These are phyloP conservation scores for Dromiciops gliroides DNA, from an alignment of 2,113 vertebrate genomes.

Conservation along the genomic window DNA sequence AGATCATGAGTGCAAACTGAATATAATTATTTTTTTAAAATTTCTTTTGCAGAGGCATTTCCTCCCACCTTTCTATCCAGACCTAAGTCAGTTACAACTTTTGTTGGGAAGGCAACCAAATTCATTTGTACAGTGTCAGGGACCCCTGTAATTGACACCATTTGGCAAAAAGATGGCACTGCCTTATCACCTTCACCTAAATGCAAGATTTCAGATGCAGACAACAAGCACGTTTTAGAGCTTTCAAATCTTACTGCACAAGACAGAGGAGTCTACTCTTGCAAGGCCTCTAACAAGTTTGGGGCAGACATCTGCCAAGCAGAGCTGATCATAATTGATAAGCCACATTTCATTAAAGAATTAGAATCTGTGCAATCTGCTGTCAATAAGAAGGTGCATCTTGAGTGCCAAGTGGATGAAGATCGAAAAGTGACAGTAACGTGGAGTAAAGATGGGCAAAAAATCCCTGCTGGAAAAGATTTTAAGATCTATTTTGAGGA, in stretches of 20 bases:
- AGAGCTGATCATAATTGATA: conserved; percentile 92
- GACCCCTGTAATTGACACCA: conserved; percentile 91
- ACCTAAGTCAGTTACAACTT: conserved; percentile 94
- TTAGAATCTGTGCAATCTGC: conserved; percentile 89
- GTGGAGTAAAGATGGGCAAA: conserved; percentile 96
- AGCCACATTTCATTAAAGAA: conserved; percentile 92
- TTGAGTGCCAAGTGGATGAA: conserved; percentile 97
- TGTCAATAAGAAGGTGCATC: conserved; percentile 90
- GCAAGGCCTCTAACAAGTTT: conserved; percentile 97
- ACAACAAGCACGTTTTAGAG: conserved; percentile 93
- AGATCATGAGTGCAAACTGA: conserved; percentile 16
- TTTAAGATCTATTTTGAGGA: conserved; percentile 97
- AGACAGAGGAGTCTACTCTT: conserved; percentile 93
- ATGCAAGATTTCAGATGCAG: conserved; percentile 87
- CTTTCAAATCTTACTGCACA: conserved; percentile 87
- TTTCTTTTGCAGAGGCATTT: conserved; percentile 96
- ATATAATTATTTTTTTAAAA: conserved; percentile 75
- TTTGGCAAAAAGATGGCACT: conserved; percentile 96
- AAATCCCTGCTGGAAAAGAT: conserved; percentile 94
- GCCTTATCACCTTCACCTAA: conserved; percentile 88
- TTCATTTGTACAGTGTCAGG: conserved; percentile 94
- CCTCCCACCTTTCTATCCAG: conserved; percentile 95
- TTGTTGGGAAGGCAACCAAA: conserved; percentile 93
- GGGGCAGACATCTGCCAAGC: conserved; percentile 93
- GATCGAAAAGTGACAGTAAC: conserved; percentile 92